phyloP scores from a whole-genome alignment of 35 echinoderm and acorn worm genomes.

The Ophioderma brevispina region DNA sequence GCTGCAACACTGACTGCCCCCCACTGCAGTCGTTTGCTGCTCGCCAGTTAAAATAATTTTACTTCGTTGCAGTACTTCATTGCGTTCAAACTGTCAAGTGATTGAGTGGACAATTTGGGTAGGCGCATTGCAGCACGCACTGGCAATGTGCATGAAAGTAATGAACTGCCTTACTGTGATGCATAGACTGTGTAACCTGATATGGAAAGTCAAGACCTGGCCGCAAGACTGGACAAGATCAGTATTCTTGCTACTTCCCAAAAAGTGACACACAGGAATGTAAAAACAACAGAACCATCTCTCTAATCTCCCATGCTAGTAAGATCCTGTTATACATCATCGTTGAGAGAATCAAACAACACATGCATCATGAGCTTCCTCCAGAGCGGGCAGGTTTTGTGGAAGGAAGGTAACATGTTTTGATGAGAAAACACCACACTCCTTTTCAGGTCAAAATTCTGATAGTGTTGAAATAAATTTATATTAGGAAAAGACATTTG shows the following conservation, averaged over 20 bases:
- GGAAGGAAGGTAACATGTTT: neutral
- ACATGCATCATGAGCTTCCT: neutral
- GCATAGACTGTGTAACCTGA: neutral
- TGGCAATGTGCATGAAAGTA: too few species aligned
- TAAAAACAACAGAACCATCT: neutral
- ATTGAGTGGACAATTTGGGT: too few species aligned
- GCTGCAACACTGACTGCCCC: too few species aligned
- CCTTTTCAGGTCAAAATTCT: neutral
- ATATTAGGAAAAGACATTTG: neutral
- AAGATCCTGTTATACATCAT: neutral
- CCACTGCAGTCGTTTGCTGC: too few species aligned
- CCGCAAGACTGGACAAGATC: neutral
- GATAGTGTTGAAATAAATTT: neutral
- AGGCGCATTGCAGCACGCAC: too few species aligned
- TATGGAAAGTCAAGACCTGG: neutral
- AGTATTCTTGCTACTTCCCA: neutral
- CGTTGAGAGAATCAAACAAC: neutral
- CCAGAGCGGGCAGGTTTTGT: neutral
- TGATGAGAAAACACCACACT: neutral
- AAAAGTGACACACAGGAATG: neutral
- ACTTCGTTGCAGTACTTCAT: too few species aligned
- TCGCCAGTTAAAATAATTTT: too few species aligned
- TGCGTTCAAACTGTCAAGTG: too few species aligned
- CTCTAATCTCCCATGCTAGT: neutral
- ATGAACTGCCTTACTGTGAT: too few species aligned